Evolutionary conservation across 1,140 invertebrate genomes (phyloP).

Genomic region (Oedothorax gibbosus): DNA sequence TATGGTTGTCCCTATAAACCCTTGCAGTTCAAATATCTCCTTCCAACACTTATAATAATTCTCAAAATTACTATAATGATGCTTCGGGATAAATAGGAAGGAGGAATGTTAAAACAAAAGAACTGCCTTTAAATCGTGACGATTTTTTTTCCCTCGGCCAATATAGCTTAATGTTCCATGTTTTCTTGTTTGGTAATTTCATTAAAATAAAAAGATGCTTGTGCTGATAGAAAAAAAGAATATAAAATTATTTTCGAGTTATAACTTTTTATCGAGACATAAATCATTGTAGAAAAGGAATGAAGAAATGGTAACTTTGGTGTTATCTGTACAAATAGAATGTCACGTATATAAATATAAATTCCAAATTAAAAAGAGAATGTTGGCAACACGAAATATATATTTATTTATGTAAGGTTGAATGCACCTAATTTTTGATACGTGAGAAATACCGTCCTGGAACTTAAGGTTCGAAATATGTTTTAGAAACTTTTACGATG

Average conservation of each 20-base stretch:
- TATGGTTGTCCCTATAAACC: neutral
- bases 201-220: neutral
- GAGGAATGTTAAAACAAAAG: conserved; percentile 19
- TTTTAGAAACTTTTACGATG: no score
- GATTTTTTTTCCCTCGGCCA: neutral
- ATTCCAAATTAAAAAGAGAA: no score
- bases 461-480: no score
- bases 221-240: neutral
- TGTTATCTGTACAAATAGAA: no score
- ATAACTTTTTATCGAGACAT: no score
- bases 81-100: neutral
- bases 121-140: conserved; percentile 15
- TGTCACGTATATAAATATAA: no score
- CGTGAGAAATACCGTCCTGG: no score
- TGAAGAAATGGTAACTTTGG: no score
- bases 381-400: no score
- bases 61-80: conserved; percentile 15
- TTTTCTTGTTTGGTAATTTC: neutral
- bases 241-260: neutral
- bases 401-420: no score
- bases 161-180: conserved; percentile 2
- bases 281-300: no score
- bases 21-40: neutral
- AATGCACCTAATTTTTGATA: no score
- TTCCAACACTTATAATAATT: conserved; percentile 33